phyloP scores from a whole-genome alignment of 2,113 vertebrate species.

The Probosciger aterrimus region DNA sequence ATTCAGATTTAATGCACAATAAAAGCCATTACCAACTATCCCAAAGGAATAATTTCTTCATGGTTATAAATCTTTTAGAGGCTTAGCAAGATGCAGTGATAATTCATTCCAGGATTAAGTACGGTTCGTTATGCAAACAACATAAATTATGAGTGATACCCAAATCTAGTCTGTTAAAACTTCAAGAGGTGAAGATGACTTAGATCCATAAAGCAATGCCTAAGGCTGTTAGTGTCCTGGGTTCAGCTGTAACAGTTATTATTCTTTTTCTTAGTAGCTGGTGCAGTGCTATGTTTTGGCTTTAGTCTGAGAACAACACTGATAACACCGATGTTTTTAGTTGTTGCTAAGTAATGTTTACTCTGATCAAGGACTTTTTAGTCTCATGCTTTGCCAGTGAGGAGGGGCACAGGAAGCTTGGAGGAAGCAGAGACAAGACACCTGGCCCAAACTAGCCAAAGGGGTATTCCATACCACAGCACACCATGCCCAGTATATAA shows the following conservation, averaged over 20 bases:
- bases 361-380: not conserved
- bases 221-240: not conserved
- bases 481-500: not conserved
- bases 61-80: slow-evolving; percentile 9
- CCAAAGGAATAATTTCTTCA: not conserved
- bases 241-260: not conserved
- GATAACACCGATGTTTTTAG: not conserved
- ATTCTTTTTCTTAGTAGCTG: not conserved
- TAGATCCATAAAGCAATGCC: not conserved
- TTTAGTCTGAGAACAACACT: not conserved
- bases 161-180: not conserved
- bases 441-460: not conserved
- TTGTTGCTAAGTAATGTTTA: not conserved
- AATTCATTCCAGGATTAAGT: not conserved
- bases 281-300: not conserved
- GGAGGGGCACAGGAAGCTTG: not conserved
- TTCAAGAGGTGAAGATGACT: slow-evolving; percentile 5
- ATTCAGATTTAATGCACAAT: not conserved
- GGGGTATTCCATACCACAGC: not conserved
- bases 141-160: slow-evolving; percentile 23
- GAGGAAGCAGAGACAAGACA: not conserved
- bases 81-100: not conserved
- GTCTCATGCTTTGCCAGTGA: not conserved
- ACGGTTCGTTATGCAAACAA: not conserved
- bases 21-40: not conserved